Percentiles rank a stretch among this genome's conserved stretches.
Conservation (phyloP, 2,888 invertebrate species). For the Epirrita christyi region DNA sequence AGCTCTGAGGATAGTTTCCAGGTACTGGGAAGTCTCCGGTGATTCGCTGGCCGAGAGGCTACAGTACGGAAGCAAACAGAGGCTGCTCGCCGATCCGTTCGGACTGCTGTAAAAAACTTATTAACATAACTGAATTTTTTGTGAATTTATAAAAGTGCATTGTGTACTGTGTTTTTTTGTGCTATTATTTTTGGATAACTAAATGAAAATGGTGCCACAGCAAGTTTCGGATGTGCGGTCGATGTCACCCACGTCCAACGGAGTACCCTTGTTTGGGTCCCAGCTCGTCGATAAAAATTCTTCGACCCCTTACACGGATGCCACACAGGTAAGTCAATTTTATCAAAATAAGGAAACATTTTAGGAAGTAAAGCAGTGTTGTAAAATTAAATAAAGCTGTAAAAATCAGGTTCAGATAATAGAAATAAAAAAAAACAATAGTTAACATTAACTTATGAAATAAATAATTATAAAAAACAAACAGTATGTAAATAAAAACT, state of each 20-base stretch:
- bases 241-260: slow-evolving; percentile 86
- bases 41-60: slow-evolving; percentile 74
- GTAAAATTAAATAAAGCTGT: not conserved
- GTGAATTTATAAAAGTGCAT: slow-evolving; percentile 73
- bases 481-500: not conserved
- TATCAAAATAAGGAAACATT: slow-evolving; percentile 24
- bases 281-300: slow-evolving; percentile 96
- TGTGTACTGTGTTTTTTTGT: slow-evolving; percentile 81
- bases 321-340: slow-evolving; percentile 93
- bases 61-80: slow-evolving; percentile 66
- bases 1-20: slow-evolving; percentile 79
- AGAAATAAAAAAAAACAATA: not conserved
- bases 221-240: slow-evolving; percentile 86
- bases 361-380: not conserved
- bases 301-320: slow-evolving; percentile 98
- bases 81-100: slow-evolving; percentile 61
- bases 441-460: not conserved
- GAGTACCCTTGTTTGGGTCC: slow-evolving; percentile 93
- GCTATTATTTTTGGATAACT: slow-evolving; percentile 58
- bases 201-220: slow-evolving; percentile 90
- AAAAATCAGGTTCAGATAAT: not conserved
- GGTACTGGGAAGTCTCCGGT: slow-evolving; percentile 79
- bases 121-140: slow-evolving; percentile 49
- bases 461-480: not conserved
- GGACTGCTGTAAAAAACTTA: slow-evolving; percentile 68